phyloP scores from a whole-genome alignment of 2,888 invertebrate genomes.

The Steinernema carpocapsae region DNA sequence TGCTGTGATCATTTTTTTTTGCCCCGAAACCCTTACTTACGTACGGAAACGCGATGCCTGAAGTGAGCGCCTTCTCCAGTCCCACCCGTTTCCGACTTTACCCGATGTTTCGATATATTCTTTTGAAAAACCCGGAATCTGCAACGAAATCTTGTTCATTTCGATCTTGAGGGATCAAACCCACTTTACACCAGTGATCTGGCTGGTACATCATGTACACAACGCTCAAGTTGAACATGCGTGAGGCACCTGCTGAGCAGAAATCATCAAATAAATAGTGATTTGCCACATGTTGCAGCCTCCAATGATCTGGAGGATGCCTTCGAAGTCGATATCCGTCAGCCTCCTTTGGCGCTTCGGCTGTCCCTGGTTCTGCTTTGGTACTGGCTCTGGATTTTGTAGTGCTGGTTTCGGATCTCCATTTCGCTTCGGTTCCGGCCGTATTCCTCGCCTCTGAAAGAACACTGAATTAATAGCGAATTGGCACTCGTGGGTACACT shows the following conservation, averaged over 20 bases:
- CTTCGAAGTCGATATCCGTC: conserved; percentile 69
- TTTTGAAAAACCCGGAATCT: conserved; percentile 29
- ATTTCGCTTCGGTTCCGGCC: conserved; percentile 18
- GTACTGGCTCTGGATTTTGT: conserved; percentile 64
- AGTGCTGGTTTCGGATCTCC: conserved; percentile 67
- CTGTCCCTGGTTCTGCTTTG: conserved; percentile 43
- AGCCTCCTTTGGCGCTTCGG: conserved; percentile 48
- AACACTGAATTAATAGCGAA: not conserved
- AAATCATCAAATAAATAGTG: conserved; percentile 68
- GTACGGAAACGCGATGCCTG: conserved; percentile 22
- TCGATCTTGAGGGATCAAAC: not conserved
- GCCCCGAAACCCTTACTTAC: not conserved
- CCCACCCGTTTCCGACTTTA: conserved; percentile 18
- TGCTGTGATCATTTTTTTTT: no score
- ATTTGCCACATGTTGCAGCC: conserved; percentile 69
- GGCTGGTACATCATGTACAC: conserved; percentile 65
- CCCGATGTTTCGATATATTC: conserved; percentile 22
- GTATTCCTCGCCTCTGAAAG: conserved; percentile 15
- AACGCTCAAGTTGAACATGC: conserved; percentile 69
- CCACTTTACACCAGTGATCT: conserved; percentile 54
- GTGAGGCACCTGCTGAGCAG: conserved; percentile 68
- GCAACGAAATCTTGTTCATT: not conserved
- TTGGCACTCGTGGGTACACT: no score
- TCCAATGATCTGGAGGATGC: conserved; percentile 69
- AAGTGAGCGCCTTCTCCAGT: conserved; percentile 26